These are phyloP conservation scores for Apogon talboti DNA, from an alignment of 2,797 vertebrate species.

Conservation along the genomic window DNA sequence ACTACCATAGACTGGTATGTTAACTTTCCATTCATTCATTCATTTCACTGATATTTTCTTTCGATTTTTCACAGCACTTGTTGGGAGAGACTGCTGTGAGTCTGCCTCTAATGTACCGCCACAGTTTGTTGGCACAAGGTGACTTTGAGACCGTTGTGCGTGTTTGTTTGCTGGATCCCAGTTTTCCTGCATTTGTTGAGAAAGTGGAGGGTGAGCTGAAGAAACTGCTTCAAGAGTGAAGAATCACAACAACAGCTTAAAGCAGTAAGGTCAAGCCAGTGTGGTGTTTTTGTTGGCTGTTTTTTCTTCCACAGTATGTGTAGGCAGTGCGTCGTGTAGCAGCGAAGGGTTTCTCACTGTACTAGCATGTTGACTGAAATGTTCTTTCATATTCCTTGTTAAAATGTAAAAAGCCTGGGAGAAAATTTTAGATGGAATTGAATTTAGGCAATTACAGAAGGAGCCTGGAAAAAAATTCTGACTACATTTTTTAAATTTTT, in stretches of 20 bases:
- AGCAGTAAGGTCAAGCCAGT: slow-evolving; percentile 58
- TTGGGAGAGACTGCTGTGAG: slow-evolving; percentile 72
- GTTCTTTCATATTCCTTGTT: slow-evolving; percentile 24
- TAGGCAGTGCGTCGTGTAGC: slow-evolving; percentile 55
- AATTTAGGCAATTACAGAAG: slow-evolving; percentile 17
- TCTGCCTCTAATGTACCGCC: slow-evolving; percentile 70
- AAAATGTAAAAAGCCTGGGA: slow-evolving; percentile 11
- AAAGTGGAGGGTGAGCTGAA: slow-evolving; percentile 88
- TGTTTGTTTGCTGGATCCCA: slow-evolving; percentile 89
- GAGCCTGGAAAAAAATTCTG: slow-evolving; percentile 14
- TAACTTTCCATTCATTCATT: background rate
- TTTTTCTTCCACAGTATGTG: slow-evolving; percentile 42
- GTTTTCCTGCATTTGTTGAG: slow-evolving; percentile 91
- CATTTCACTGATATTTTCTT: slow-evolving; percentile 19
- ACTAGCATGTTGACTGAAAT: slow-evolving; percentile 36
- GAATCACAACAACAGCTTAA: slow-evolving; percentile 48
- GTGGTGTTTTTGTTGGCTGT: slow-evolving; percentile 20
- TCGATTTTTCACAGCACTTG: slow-evolving; percentile 77
- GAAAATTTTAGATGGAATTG: background rate
- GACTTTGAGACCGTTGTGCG: slow-evolving; percentile 87
- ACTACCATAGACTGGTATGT: background rate
- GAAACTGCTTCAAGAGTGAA: slow-evolving; percentile 83
- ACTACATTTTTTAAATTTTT: slow-evolving; percentile 87
- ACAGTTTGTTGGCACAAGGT: slow-evolving; percentile 62
- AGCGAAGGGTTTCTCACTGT: slow-evolving; percentile 31